phyloP scores from a whole-genome alignment of 1,140 invertebrate species.

The Pseudomyrmex concolor region DNA sequence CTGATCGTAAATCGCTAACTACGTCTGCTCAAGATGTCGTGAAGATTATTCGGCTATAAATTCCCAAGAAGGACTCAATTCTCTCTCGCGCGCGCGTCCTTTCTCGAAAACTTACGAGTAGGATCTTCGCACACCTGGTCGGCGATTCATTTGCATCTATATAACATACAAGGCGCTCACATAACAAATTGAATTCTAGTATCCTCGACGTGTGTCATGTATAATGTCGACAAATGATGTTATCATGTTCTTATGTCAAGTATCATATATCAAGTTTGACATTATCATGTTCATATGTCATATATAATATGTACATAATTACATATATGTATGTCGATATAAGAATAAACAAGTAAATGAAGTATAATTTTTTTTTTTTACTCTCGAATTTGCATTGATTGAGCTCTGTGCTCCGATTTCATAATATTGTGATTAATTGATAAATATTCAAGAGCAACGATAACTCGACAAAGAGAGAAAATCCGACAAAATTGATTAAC shows the following conservation, averaged over 20 bases:
- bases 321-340: too few relatives aligned
- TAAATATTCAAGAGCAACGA: background rate
- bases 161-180: background rate
- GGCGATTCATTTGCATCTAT: conserved; percentile 9
- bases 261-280: background rate
- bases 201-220: background rate
- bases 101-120: conserved; percentile 59
- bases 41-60: conserved; percentile 64
- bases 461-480: conserved; percentile 2
- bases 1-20: conserved; percentile 40
- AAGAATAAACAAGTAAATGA: background rate
- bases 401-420: background rate
- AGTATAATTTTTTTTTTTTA: background rate
- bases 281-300: too few relatives aligned
- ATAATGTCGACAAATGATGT: background rate
- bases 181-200: background rate
- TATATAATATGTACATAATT: too few relatives aligned
- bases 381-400: background rate
- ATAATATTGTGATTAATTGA: background rate
- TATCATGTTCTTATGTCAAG: background rate
- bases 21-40: conserved; percentile 29
- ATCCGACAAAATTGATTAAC: conserved; percentile 17
- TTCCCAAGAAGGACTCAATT: conserved; percentile 52
- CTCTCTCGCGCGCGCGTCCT: conserved; percentile 12
- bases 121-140: conserved; percentile 47